A percentile compares a stretch with the other conserved stretches of the same genome.
Evolutionary conservation across 2,113 vertebrate species (phyloP).

Genomic region (Chaenogobius annularis): DNA sequence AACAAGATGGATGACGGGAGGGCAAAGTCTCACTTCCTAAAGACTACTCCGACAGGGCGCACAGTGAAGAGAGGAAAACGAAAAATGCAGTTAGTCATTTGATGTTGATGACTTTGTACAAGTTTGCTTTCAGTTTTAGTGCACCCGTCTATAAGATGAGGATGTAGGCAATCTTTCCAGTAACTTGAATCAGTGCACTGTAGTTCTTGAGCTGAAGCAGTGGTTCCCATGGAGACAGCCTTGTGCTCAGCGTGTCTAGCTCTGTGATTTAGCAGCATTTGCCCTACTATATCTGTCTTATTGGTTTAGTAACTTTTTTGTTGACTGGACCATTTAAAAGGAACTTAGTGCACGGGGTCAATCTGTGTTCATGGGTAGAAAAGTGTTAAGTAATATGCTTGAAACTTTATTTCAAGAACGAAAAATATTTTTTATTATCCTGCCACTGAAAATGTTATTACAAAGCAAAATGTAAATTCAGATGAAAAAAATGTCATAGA

Average conservation of each 20-base stretch:
- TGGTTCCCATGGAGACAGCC: conserved; percentile 64
- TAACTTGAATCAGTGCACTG: conserved; percentile 49
- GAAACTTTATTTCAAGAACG: neutral
- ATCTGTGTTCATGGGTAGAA: conserved; percentile 24
- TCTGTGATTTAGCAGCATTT: conserved; percentile 62
- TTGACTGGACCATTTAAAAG: conserved; percentile 52
- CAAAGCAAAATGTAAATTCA: neutral
- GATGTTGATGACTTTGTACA: conserved; percentile 8
- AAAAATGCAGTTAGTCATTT: conserved; percentile 18
- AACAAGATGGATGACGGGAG: conserved; percentile 63
- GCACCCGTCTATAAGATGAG: conserved; percentile 29
- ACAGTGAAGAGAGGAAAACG: conserved; percentile 27
- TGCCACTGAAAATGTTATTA: neutral
- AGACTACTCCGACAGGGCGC: conserved; percentile 32
- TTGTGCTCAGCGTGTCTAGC: conserved; percentile 53
- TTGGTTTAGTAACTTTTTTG: conserved; percentile 59
- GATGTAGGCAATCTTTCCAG: conserved; percentile 35
- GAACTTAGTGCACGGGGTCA: conserved; percentile 26
- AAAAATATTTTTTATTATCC: neutral
- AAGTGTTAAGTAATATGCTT: conserved; percentile 9
- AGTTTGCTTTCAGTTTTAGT: conserved; percentile 14
- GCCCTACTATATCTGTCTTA: conserved; percentile 52
- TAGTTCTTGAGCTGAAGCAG: conserved; percentile 73
- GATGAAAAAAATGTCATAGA: neutral
- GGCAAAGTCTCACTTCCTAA: conserved; percentile 62